Percentiles rank a stretch among this genome's conserved stretches.
Conservation (phyloP, 2,113 vertebrate genomes). For the Ursus arctos region DNA sequence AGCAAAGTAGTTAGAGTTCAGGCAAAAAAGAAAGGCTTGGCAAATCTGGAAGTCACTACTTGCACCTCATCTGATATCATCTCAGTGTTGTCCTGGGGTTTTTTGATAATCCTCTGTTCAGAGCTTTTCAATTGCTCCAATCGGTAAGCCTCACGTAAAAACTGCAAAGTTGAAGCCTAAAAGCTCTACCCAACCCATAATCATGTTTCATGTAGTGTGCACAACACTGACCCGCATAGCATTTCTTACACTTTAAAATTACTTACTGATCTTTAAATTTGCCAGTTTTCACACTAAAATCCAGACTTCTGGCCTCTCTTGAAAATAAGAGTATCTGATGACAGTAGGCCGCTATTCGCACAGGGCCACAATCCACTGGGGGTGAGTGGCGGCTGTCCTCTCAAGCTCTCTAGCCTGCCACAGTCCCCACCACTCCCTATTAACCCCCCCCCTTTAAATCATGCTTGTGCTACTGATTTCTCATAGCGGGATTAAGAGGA, state of each 20-base stretch:
- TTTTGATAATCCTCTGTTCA: not conserved
- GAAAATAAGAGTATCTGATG: not conserved
- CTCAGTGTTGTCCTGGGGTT: not conserved
- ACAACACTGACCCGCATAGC: not conserved
- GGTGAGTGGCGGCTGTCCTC: not conserved
- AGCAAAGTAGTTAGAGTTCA: not conserved
- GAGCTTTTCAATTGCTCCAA: not conserved
- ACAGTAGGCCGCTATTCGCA: not conserved
- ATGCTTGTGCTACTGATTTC: not conserved
- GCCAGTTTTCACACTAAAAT: not conserved
- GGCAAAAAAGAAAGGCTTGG: not conserved
- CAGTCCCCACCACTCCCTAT: not conserved
- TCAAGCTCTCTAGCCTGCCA: not conserved
- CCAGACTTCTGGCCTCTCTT: constrained; percentile 1
- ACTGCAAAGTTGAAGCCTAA: not conserved
- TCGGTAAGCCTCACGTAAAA: not conserved
- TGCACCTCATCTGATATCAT: not conserved
- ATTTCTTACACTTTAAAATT: not conserved
- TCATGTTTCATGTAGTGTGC: not conserved
- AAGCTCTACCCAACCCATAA: not conserved
- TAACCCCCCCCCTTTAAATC: not conserved
- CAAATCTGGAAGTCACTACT: not conserved
- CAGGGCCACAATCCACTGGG: not conserved
- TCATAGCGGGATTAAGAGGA: not conserved
- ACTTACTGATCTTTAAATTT: not conserved